Evolutionary conservation across 2,888 invertebrate genomes (phyloP).

Genomic region (Sarcophaga carnaria): DNA sequence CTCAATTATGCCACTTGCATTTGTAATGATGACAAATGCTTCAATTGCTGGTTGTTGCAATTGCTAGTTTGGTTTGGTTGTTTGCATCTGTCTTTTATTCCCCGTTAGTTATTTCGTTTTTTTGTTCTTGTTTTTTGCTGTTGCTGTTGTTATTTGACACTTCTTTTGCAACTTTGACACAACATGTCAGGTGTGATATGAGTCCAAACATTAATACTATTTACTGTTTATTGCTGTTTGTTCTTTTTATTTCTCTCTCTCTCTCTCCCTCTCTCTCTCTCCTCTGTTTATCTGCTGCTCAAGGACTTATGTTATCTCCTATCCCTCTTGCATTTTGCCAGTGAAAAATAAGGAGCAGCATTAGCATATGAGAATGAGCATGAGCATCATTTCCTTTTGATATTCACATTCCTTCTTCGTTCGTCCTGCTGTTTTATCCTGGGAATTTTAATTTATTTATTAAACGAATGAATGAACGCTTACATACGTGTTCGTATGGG

Average conservation of each 20-base stretch:
- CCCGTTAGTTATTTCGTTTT: not conserved
- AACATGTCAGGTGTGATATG: slow-evolving; percentile 54
- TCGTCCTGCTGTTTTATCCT: too few species aligned
- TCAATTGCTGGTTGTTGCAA: slow-evolving; percentile 10
- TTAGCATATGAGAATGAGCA: too few species aligned
- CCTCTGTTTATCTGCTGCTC: not conserved
- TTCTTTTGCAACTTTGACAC: slow-evolving; percentile 45
- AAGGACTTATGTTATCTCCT: not conserved
- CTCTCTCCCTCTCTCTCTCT: not conserved
- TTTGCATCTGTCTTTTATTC: not conserved
- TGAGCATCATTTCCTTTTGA: too few species aligned
- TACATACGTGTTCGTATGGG: too few species aligned
- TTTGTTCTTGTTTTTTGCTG: not conserved
- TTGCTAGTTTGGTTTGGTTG: slow-evolving; percentile 28
- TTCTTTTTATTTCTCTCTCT: not conserved
- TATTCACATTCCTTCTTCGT: too few species aligned
- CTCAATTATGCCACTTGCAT: slow-evolving; percentile 12
- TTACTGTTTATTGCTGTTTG: slow-evolving; percentile 18
- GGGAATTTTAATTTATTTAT: too few species aligned
- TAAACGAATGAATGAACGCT: too few species aligned
- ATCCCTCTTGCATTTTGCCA: not conserved
- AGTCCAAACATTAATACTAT: slow-evolving; percentile 51
- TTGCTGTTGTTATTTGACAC: slow-evolving; percentile 23
- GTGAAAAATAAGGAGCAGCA: not conserved
- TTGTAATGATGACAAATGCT: not conserved